These are phyloP conservation scores for Nemapogon koenigi DNA, from an alignment of 2,888 invertebrate genomes.

Conservation along the genomic window DNA sequence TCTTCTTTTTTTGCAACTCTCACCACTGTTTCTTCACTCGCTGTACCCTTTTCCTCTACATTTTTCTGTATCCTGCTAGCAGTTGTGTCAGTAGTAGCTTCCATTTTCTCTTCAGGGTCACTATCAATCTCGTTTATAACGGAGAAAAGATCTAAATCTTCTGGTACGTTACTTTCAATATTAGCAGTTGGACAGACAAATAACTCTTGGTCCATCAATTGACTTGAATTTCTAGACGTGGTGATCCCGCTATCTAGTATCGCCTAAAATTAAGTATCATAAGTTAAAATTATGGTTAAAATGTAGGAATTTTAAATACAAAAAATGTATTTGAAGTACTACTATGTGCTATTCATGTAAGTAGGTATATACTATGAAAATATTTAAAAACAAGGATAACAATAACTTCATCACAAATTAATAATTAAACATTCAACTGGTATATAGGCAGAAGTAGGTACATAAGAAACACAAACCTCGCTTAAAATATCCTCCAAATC, in stretches of 20 bases:
- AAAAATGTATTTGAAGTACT: too few relatives aligned
- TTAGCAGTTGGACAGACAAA: conserved; percentile 53
- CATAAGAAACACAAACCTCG: conserved; percentile 31
- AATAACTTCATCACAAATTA: too few relatives aligned
- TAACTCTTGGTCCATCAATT: conserved; percentile 46
- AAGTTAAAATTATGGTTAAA: not conserved
- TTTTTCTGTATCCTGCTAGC: too few relatives aligned
- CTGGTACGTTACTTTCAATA: conserved; percentile 52
- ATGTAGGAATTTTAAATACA: too few relatives aligned
- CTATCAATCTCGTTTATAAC: conserved; percentile 53
- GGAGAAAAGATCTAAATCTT: conserved; percentile 46
- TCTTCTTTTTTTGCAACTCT: too few relatives aligned
- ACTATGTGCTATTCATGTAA: too few relatives aligned
- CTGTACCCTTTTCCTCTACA: too few relatives aligned
- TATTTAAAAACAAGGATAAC: too few relatives aligned
- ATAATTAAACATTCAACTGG: too few relatives aligned
- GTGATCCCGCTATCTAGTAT: conserved; percentile 47
- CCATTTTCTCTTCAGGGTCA: conserved; percentile 43
- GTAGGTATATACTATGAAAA: too few relatives aligned
- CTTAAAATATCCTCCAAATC: conserved; percentile 60
- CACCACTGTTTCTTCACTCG: too few relatives aligned
- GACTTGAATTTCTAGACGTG: conserved; percentile 41
- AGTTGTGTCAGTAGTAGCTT: too few relatives aligned
- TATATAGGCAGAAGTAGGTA: not conserved
- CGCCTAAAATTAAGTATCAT: conserved; percentile 31